Base-by-base conservation (phyloP, 2,113 vertebrate species). In the Aix galericulata region DNA sequence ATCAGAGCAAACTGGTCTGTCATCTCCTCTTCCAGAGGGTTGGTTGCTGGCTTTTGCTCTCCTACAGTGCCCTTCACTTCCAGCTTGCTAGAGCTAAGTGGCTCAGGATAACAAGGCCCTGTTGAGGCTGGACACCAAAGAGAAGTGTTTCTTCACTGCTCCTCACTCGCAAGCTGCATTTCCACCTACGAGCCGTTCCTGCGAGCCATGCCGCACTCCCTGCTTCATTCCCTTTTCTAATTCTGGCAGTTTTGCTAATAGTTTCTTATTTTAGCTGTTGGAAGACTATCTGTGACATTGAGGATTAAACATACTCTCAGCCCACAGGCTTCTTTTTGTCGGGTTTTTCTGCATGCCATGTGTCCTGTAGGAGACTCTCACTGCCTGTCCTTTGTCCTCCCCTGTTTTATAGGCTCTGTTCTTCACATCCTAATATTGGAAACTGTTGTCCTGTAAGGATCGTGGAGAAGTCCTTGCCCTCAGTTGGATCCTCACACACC, bases 251-350 rank as follows among this genome's bases (percentile, higher is more conserved):
- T 63, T 63, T 36, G 34, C 38, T 74, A 15, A 60, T 7, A 62
- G 72, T 4, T 82, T 62, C 76, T 77, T 69, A 73, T 94, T 93
- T 94, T 77, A 94, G 86, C 91, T 83, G 53, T 46, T 78, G 67
- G 62, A 68, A 78, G 62, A 42, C 12, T 21, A 23, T n/a, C 36
- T 72, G 66, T 56, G 88, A 73, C 0, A 4, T 12, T 23, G 71
- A 60, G 76, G 64, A 73, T 60, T 22, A 55, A 77, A 82, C 75
- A 26, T 5, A 7, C 32, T 46, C 50, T n/a, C 72, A 82, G 63
- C 75, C 88, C 68, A 68, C 59, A 38, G 1, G 0, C 17, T 17
- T 26, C 67, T 73, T 75, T n/a, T 18, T 77, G 55, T 68, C 31
- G 21, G 9, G 38, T 92, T 60, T 36, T 58, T 8, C 48, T 56